Percentiles rank a stretch among this genome's conserved stretches.
These are phyloP conservation scores for Dynastes grantii DNA, from an alignment of 2,888 invertebrate species.

Conservation along the genomic window DNA sequence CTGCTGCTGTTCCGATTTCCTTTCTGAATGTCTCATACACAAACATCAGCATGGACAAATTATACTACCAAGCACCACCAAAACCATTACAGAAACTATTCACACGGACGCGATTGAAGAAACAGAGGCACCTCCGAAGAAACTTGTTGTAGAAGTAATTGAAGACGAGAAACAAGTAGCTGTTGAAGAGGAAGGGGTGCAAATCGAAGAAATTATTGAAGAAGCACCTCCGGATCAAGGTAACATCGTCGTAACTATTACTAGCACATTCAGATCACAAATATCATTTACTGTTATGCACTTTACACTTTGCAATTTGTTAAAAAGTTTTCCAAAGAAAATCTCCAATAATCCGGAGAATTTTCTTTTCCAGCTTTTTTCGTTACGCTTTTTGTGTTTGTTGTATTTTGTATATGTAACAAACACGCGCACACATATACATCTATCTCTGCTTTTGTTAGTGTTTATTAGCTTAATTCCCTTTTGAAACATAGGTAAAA, in stretches of 20 bases:
- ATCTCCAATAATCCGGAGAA: constrained; percentile 1
- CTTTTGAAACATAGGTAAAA: constrained; percentile 43
- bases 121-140: constrained; percentile 64
- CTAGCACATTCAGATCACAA: constrained; percentile 3
- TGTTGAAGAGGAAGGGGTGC: constrained; percentile 60
- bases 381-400: constrained; percentile 7
- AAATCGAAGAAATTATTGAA: constrained; percentile 59
- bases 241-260: constrained; percentile 22
- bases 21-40: constrained; percentile 15
- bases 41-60: background rate
- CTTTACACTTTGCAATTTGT: too few species aligned
- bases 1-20: constrained; percentile 14
- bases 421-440: constrained; percentile 6
- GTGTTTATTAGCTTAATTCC: constrained; percentile 30
- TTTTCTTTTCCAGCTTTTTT: constrained; percentile 16
- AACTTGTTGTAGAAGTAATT: constrained; percentile 72
- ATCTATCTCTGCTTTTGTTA: constrained; percentile 9
- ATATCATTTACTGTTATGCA: background rate
- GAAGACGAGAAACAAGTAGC: constrained; percentile 70
- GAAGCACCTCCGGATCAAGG: constrained; percentile 52
- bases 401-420: constrained; percentile 11
- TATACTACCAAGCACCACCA: constrained; percentile 54
- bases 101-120: constrained; percentile 69
- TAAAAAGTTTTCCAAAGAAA: background rate
- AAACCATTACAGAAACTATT: constrained; percentile 69